Percentiles rank a stretch among this genome's conserved stretches.
phyloP scores from a whole-genome alignment of 2,113 vertebrate genomes.

The Paratilapia polleni region DNA sequence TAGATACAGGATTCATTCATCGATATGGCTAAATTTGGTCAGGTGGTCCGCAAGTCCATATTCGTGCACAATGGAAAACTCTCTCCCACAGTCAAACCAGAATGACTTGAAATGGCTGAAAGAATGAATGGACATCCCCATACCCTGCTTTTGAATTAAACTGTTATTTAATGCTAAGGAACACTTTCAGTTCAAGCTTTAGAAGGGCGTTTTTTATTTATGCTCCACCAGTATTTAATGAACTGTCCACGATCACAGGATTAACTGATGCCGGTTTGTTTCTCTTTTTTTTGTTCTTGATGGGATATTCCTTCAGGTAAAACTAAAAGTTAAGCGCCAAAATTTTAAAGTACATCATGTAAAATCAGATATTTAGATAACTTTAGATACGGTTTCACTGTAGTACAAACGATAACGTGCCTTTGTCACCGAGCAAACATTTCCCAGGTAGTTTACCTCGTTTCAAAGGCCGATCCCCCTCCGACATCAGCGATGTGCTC shows the following conservation, averaged over 20 bases:
- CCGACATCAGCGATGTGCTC: background rate
- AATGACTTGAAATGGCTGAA: background rate
- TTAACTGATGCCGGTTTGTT: background rate
- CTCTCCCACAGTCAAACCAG: background rate
- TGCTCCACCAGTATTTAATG: background rate
- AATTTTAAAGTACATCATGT: background rate
- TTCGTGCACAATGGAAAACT: background rate
- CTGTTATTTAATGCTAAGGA: background rate
- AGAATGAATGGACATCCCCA: background rate
- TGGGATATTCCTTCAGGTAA: background rate
- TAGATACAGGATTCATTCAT: background rate
- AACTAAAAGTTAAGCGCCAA: background rate
- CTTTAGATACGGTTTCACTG: background rate
- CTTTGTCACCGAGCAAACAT: background rate
- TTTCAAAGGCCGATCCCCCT: background rate
- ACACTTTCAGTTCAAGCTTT: background rate
- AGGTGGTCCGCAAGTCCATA: background rate
- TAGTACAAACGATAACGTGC: background rate
- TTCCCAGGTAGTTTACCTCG: background rate
- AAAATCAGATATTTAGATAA: background rate
- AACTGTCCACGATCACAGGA: slow-evolving; percentile 25
- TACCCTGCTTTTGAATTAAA: background rate
- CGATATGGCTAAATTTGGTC: background rate
- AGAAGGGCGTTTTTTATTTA: background rate
- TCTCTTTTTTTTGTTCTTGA: background rate